Evolutionary conservation across 2,797 vertebrate genomes (phyloP).

Genomic region (Stomatorhinus walkeri): DNA sequence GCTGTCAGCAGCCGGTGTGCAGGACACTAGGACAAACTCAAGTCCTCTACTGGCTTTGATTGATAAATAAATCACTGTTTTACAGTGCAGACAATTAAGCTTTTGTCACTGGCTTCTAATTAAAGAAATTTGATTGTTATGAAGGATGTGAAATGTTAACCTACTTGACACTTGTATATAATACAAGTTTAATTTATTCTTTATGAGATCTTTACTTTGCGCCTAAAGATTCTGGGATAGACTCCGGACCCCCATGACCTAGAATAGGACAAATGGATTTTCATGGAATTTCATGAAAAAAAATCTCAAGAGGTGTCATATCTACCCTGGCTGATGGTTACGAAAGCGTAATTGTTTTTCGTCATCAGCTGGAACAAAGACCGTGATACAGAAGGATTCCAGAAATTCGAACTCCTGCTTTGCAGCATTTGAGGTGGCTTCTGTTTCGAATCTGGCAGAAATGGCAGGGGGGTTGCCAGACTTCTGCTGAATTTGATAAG

Average conservation of each 20-base stretch:
- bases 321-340: neutral
- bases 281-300: neutral
- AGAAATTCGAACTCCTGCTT: neutral
- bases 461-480: neutral
- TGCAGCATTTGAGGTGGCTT: neutral
- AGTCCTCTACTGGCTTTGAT: neutral
- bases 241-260: neutral
- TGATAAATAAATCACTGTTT: neutral
- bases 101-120: neutral
- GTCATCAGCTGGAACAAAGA: neutral
- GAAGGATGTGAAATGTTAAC: neutral
- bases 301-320: neutral
- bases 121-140: neutral
- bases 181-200: neutral
- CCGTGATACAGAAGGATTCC: neutral
- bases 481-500: neutral
- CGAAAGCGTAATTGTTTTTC: neutral
- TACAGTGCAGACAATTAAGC: neutral
- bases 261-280: neutral
- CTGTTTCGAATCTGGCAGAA: neutral
- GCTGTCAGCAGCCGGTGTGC: neutral
- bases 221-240: neutral
- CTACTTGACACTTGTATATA: neutral
- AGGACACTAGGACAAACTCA: neutral
- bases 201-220: neutral